Percentiles rank a stretch among this genome's conserved stretches.
These are phyloP conservation scores for Philereme vetulata DNA, from an alignment of 2,888 invertebrate species.

Conservation along the genomic window DNA sequence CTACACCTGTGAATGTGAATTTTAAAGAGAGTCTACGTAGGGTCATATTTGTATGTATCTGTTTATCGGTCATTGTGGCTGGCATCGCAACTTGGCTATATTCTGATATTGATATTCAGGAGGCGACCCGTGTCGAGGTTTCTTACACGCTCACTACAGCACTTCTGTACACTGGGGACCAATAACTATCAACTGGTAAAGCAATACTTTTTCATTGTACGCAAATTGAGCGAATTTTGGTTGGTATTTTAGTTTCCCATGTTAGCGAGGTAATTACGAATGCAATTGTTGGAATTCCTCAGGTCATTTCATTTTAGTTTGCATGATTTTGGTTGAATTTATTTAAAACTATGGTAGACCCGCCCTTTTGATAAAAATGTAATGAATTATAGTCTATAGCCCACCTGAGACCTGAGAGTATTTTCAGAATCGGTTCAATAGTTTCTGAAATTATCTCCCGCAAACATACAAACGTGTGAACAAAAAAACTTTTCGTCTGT, in stretches of 20 bases:
- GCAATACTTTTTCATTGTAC: conserved; percentile 28
- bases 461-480: too few species aligned
- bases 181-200: conserved; percentile 57
- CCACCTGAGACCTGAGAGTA: too few species aligned
- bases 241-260: conserved; percentile 10
- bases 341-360: too few species aligned
- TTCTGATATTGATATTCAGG: conserved; percentile 80
- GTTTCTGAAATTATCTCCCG: too few species aligned
- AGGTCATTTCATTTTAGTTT: not conserved
- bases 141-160: conserved; percentile 64
- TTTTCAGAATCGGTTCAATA: too few species aligned
- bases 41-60: conserved; percentile 77
- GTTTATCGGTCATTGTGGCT: conserved; percentile 78
- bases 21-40: conserved; percentile 73
- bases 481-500: too few species aligned
- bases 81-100: conserved; percentile 66
- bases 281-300: not conserved
- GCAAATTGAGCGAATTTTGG: conserved; percentile 20
- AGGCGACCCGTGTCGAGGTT: conserved; percentile 66
- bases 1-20: conserved; percentile 71
- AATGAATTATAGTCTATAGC: too few species aligned
- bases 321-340: too few species aligned
- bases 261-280: not conserved
- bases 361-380: too few species aligned
- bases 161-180: conserved; percentile 61